These are phyloP conservation scores for Euura saliciscinereae DNA, from an alignment of 1,140 invertebrate species.

Conservation along the genomic window DNA sequence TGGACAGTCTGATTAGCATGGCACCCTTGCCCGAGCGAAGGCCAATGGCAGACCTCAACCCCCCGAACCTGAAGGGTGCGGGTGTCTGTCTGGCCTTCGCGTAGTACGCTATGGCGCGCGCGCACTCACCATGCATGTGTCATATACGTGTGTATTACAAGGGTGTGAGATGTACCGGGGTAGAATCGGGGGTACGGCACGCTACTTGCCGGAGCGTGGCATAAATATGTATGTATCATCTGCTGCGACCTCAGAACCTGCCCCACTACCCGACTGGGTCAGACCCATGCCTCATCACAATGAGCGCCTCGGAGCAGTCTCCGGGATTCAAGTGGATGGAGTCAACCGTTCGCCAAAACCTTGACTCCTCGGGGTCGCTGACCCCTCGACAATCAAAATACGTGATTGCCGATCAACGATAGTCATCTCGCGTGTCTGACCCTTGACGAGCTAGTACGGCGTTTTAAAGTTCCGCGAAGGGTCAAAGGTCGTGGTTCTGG, in stretches of 20 bases:
- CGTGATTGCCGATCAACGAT: not conserved
- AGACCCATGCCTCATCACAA: constrained; percentile 62
- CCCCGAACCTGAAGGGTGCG: not conserved
- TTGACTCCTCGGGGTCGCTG: not conserved
- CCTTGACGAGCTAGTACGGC: not conserved
- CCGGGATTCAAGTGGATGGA: constrained; percentile 46
- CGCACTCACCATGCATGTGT: constrained; percentile 18
- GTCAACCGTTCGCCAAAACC: not conserved
- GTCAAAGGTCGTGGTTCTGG: not conserved
- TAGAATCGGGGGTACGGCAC: constrained; percentile 29
- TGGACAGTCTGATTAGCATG: constrained; percentile 48
- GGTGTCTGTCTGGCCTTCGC: not conserved
- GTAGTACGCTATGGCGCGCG: constrained; percentile 24
- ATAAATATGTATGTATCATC: constrained; percentile 64
- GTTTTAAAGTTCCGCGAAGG: not conserved
- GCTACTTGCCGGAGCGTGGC: constrained; percentile 47
- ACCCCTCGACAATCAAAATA: not conserved
- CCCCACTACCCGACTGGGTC: constrained; percentile 59
- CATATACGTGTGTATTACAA: constrained; percentile 9
- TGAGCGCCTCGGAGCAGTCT: constrained; percentile 46
- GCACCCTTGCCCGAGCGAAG: constrained; percentile 45
- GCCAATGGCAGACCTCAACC: constrained; percentile 47
- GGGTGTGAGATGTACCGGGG: constrained; percentile 8
- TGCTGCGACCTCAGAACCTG: constrained; percentile 37
- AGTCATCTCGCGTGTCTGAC: no score